Percentiles rank a stretch among this genome's conserved stretches.
These are phyloP conservation scores for Camptogramma bilineatum DNA, from an alignment of 2,888 invertebrate genomes.

Conservation along the genomic window DNA sequence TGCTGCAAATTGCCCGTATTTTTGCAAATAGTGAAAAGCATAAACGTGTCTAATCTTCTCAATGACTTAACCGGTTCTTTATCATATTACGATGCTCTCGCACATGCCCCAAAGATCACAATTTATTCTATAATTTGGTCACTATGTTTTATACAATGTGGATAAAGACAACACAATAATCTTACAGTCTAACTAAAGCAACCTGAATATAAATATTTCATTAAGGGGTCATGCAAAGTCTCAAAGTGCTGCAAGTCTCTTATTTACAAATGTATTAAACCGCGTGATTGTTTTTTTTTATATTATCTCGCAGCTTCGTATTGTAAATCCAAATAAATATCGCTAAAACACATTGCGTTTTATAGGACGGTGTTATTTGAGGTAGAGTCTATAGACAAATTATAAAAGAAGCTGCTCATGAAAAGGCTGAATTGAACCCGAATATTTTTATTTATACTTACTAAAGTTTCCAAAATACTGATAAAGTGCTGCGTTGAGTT, in stretches of 20 bases:
- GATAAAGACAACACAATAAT: no score
- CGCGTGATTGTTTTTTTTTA: no score
- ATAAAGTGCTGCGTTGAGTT: conserved; percentile 40
- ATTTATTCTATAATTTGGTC: background rate
- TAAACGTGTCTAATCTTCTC: conserved; percentile 35
- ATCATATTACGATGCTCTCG: conserved; percentile 17
- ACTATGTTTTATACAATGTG: no score
- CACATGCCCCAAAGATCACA: background rate
- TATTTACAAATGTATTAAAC: no score
- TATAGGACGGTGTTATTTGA: background rate
- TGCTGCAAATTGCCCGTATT: no score
- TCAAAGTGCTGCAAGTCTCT: no score
- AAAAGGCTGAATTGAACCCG: conserved; percentile 1
- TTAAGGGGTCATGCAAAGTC: no score
- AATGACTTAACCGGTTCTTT: conserved; percentile 37
- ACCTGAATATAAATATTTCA: no score
- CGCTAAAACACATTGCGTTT: background rate
- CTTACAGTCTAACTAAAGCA: no score
- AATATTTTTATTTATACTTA: no score
- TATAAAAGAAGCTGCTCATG: background rate
- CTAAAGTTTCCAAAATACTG: conserved; percentile 12
- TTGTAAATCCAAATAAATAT: no score
- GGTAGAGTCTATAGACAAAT: background rate
- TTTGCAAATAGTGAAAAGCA: background rate
- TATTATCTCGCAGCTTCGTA: no score